phyloP scores from a whole-genome alignment of 1,140 invertebrate genomes.

The Leptestheria dahalacensis region DNA sequence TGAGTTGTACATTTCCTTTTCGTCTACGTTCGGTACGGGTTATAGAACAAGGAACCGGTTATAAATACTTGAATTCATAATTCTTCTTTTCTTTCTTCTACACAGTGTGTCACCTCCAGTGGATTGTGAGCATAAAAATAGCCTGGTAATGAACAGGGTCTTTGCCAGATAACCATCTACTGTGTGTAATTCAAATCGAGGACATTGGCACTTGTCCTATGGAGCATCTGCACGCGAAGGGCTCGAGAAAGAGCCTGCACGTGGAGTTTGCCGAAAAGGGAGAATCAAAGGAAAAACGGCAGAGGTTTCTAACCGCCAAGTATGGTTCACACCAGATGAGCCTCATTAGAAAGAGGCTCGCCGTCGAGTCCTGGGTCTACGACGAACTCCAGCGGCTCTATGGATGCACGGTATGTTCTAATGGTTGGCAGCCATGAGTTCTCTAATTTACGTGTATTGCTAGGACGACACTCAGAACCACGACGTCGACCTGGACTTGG shows the following conservation, averaged over 20 bases:
- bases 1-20: no score
- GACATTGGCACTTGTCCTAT: no score
- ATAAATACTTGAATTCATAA: no score
- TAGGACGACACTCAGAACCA: constrained; percentile 24
- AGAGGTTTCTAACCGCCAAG: constrained; percentile 91
- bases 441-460: constrained; percentile 11
- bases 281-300: constrained; percentile 65
- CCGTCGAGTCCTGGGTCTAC: constrained; percentile 94
- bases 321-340: constrained; percentile 94
- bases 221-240: neutral
- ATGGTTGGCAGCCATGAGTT: constrained; percentile 13
- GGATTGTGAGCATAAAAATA: no score
- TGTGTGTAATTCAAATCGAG: no score
- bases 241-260: constrained; percentile 38
- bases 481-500: constrained; percentile 82
- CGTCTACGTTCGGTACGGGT: no score
- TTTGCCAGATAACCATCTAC: no score
- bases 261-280: constrained; percentile 73
- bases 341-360: constrained; percentile 79
- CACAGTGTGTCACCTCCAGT: no score
- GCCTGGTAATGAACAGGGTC: no score
- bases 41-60: no score
- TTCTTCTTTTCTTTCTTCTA: no score
- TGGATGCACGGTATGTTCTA: constrained; percentile 42
- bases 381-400: constrained; percentile 83